Evolutionary conservation across 2,888 invertebrate genomes (phyloP).

Genomic region (Dicranocentrus wangi): DNA sequence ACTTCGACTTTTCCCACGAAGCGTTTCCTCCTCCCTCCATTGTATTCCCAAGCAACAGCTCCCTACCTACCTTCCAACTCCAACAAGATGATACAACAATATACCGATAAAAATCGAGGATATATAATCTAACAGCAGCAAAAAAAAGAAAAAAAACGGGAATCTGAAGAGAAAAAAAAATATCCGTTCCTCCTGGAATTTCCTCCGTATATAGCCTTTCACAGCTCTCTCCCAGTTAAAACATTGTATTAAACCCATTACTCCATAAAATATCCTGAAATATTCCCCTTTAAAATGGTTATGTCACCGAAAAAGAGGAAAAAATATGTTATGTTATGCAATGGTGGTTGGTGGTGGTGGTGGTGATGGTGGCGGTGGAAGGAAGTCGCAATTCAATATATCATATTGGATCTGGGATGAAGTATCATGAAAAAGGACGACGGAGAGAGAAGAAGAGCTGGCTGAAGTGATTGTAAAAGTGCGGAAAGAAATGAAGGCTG

Average conservation of each 20-base stretch:
- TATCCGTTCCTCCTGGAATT: background rate
- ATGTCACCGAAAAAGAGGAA: background rate
- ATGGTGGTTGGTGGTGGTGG: background rate
- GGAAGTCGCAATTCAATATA: slow-evolving; percentile 56
- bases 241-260: slow-evolving; percentile 5
- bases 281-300: background rate
- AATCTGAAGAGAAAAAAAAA: background rate
- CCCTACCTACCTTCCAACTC: no score
- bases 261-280: background rate
- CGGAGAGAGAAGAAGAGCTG: no score
- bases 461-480: slow-evolving; percentile 28
- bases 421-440: slow-evolving; percentile 37
- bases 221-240: background rate
- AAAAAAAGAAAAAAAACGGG: background rate
- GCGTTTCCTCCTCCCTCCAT: no score
- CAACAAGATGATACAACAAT: no score
- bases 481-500: slow-evolving; percentile 32
- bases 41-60: no score
- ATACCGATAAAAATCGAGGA: no score
- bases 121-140: no score
- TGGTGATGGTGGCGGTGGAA: slow-evolving; percentile 27
- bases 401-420: slow-evolving; percentile 43
- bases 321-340: slow-evolving; percentile 1
- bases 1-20: no score
- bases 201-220: background rate